Evolutionary conservation across 2,888 invertebrate species (phyloP), one percentile per base, ranked within the genome.

Genomic region (Agriopis marginaria): DNA sequence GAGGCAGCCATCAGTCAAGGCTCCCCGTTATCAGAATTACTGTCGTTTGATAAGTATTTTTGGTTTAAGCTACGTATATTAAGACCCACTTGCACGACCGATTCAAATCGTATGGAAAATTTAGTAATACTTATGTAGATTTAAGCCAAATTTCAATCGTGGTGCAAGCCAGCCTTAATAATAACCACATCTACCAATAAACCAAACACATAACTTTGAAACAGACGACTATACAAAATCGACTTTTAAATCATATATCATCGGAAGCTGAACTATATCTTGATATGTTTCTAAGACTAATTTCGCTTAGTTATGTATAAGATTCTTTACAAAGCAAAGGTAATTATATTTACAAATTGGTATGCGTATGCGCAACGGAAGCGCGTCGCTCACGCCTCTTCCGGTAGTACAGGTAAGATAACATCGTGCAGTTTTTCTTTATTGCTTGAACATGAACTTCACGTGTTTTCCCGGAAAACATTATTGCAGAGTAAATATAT

Each of bases 351-450:
- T n/a, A 40, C 9, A 54, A 54, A 54, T 54, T 40, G n/a, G 54
- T 40, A 73, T 78, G 80, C 76, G 79, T 51, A 17, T 62, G 72
- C 80, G 76, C 79, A 81, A 51, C 78, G 80, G 80, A 80, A 81
- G 72, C 66, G 61, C 47, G 68, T 44, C 72, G 73, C 78, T 74
- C 79, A 75, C 75, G 72, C 74, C 75, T 68, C 72, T 81, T 79
- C 80, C 81, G 77, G 71, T 65, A 51, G 7, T 54, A 17, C 44
- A 44, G 54, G 47, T 10, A 32, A 51, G 60, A 54, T 32, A 40
- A 49, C 12, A 58, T 54, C 54, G 23, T 9, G 32, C 51, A 42
- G 23, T 23, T 50, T 23, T 47, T 12, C 62, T 23, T 14, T 39
- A 7, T 10, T 32, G 14, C 49, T 49, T n/a, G n/a, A 49, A 8